A percentile compares a stretch with the other conserved stretches of the same genome.
These are phyloP conservation scores for Scolanthus callimorphus DNA, from an alignment of 92 coral and sea anemone genomes.

Conservation along the genomic window DNA sequence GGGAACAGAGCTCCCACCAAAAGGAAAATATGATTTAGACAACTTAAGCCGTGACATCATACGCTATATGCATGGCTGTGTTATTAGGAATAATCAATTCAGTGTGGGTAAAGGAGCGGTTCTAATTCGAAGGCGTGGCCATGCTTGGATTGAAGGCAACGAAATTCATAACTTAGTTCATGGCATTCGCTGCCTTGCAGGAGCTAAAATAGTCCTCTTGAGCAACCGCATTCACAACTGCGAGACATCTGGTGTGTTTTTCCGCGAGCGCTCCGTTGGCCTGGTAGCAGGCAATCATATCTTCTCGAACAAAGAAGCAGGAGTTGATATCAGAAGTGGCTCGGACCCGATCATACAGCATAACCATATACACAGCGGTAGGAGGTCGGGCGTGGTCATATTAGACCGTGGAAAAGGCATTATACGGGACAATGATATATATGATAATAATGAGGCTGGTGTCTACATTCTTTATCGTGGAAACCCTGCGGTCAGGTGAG, in stretches of 20 bases:
- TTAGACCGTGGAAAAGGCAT: slow-evolving; percentile 91
- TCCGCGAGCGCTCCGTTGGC: slow-evolving; percentile 88
- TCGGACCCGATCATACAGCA: slow-evolving; percentile 97
- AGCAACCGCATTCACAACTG: slow-evolving; percentile 87
- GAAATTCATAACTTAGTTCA: slow-evolving; percentile 69
- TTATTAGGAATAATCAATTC: slow-evolving; percentile 73
- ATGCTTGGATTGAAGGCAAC: slow-evolving; percentile 94
- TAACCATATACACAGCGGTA: slow-evolving; percentile 85
- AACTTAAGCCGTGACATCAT: slow-evolving; percentile 60
- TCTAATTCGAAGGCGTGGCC: slow-evolving; percentile 78
- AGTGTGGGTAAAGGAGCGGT: slow-evolving; percentile 77
- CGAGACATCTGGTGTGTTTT: slow-evolving; percentile 86
- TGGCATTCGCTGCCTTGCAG: slow-evolving; percentile 80
- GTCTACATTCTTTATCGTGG: slow-evolving; percentile 87
- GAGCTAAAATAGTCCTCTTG: slow-evolving; percentile 75
- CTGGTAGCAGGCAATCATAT: slow-evolving; percentile 92
- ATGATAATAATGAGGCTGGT: slow-evolving; percentile 93
- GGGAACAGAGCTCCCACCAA: slow-evolving; percentile 8
- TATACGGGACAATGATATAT: slow-evolving; percentile 85
- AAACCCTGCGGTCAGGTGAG: slow-evolving; percentile 86
- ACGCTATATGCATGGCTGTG: slow-evolving; percentile 83
- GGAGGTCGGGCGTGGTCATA: slow-evolving; percentile 85
- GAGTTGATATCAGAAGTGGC: slow-evolving; percentile 87
- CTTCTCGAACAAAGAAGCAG: slow-evolving; percentile 86
- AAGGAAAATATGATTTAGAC: slow-evolving; percentile 61